Evolutionary conservation across 1,140 invertebrate species (phyloP), one percentile per base, ranked within the genome.

Genomic region (Phymastichus coffea): DNA sequence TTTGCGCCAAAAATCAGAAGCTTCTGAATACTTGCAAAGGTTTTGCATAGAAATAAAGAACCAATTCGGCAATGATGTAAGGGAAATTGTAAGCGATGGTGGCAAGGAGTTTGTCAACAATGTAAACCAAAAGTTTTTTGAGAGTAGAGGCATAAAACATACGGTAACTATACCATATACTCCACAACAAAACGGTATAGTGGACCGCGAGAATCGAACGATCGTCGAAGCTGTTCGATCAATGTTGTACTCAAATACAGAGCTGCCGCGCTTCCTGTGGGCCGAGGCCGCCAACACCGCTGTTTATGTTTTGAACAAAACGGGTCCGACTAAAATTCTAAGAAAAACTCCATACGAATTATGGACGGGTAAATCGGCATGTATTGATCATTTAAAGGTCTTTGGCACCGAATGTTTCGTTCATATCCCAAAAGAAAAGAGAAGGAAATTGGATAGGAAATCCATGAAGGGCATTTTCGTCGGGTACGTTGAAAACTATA

Each of bases 1-100:
- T 46, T 10, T 72, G 6, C 43, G 58, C 40, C 14, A 17, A 2
- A 70, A 70, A 56, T 17, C n/a, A 12, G 63, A 70, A 19, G 48
- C 33, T 1, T 10, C 0, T 3, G 19, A 56, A 4, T 64, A 46
- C 12, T 12, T 71, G 0, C 40, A 57, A 48, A n/a, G 22, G 2
- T 57, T 40, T 26, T 57, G 43, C 6, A 37, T 47, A n/a, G 20
- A 40, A 38, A 20, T 52, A 1, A 33, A 33, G 9, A 56, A 44
- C 12, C n/a, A 37, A 2, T 20, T 40, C 2, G 35, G 35, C 6
- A 23, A 14, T 23, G 35, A 57, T 20, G 37, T 58, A 15, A 46
- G 38, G 7, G 3, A 23, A 26, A 2, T 66, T 6, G 8, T 49
- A 2, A 55, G 54, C 10, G 65, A 66, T 22, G 63, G 63, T 38